Evolutionary conservation across 2,888 invertebrate genomes (phyloP).

Genomic region (Atherix ibis): DNA sequence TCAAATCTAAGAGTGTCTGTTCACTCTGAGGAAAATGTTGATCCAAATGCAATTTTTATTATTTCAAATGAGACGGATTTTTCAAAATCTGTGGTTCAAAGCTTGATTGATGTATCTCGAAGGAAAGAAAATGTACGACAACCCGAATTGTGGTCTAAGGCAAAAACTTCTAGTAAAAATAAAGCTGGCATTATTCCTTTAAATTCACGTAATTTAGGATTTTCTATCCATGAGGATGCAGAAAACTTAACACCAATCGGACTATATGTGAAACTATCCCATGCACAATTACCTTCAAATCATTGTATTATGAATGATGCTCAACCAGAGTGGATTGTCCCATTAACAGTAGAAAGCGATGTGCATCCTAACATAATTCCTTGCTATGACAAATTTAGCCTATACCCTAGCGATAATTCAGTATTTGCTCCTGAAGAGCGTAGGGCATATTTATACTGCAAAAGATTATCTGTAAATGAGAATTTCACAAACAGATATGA

Average conservation of each 20-base stretch:
- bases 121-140: constrained; percentile 54
- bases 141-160: constrained; percentile 51
- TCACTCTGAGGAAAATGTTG: too few relatives aligned
- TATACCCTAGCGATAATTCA: constrained; percentile 25
- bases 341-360: constrained; percentile 22
- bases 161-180: constrained; percentile 13
- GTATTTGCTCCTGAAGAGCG: constrained; percentile 27
- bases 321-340: constrained; percentile 21
- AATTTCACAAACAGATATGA: constrained; percentile 17
- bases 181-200: background rate
- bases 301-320: constrained; percentile 20
- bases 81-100: constrained; percentile 26
- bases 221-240: constrained; percentile 24
- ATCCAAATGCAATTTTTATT: too few relatives aligned
- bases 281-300: constrained; percentile 13
- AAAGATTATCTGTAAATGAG: constrained; percentile 16
- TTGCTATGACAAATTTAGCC: constrained; percentile 23
- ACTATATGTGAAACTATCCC: constrained; percentile 8
- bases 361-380: constrained; percentile 17
- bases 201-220: constrained; percentile 14
- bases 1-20: too few relatives aligned
- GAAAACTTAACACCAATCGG: constrained; percentile 3
- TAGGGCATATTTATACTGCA: constrained; percentile 20
- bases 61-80: too few relatives aligned
- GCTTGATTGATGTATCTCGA: constrained; percentile 41